These are phyloP conservation scores for Nineta flava DNA, from an alignment of 2,888 invertebrate genomes.

Conservation along the genomic window DNA sequence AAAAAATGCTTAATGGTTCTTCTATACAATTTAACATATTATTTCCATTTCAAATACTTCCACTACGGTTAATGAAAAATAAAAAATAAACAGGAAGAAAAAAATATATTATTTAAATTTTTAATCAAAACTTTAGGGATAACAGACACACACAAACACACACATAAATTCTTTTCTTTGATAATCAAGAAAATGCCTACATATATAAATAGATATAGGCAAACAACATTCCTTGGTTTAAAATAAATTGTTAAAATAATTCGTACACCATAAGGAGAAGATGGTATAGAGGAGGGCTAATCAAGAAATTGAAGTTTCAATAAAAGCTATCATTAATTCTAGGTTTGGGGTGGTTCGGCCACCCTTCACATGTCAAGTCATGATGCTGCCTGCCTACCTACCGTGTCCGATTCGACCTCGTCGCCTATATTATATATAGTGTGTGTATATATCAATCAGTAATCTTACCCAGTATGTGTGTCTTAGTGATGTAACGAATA, in stretches of 20 bases:
- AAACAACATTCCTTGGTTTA: conserved; percentile 10
- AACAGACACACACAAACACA: not conserved
- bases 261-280: conserved; percentile 16
- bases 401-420: too few relatives aligned
- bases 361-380: too few relatives aligned
- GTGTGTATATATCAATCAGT: too few relatives aligned
- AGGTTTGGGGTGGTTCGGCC: conserved; percentile 24
- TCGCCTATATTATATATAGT: too few relatives aligned
- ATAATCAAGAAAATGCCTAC: not conserved
- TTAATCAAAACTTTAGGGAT: too few relatives aligned
- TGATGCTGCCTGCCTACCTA: too few relatives aligned
- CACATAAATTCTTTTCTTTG: not conserved
- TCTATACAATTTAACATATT: conserved; percentile 1
- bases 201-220: not conserved
- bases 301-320: conserved; percentile 53
- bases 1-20: not conserved
- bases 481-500: too few relatives aligned
- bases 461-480: too few relatives aligned
- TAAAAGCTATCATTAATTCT: conserved; percentile 57
- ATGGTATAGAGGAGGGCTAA: conserved; percentile 28
- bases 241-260: conserved; percentile 27
- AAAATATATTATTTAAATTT: too few relatives aligned
- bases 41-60: not conserved
- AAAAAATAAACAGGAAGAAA: not conserved
- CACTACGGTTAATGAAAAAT: not conserved